These are phyloP conservation scores for Lacanobia oleracea DNA, from an alignment of 2,888 invertebrate genomes.

Conservation along the genomic window DNA sequence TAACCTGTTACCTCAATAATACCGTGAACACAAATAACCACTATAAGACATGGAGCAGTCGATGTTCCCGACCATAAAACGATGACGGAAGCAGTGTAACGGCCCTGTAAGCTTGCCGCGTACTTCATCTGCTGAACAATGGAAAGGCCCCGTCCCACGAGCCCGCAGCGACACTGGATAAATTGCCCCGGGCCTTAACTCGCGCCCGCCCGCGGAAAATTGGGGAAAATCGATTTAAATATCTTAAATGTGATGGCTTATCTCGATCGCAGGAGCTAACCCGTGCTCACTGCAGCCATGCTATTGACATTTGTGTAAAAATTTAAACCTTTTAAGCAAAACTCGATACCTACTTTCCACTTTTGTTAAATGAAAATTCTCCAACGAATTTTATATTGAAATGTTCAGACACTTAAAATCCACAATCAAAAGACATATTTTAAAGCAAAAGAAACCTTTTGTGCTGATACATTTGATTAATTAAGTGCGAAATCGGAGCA, in stretches of 20 bases:
- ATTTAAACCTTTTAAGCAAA: constrained; percentile 45
- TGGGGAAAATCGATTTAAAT: constrained; percentile 90
- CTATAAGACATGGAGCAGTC: constrained; percentile 62
- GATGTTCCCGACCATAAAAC: constrained; percentile 72
- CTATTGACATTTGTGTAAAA: constrained; percentile 67
- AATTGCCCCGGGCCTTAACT: constrained; percentile 87
- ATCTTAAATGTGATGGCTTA: constrained; percentile 89
- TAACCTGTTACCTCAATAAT: constrained; percentile 28
- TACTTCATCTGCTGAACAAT: constrained; percentile 90
- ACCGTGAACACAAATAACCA: constrained; percentile 32
- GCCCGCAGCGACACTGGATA: constrained; percentile 86
- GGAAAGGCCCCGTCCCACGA: constrained; percentile 79
- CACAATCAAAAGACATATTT: constrained; percentile 26
- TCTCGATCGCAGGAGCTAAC: constrained; percentile 84
- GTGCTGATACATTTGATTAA: constrained; percentile 54
- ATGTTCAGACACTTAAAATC: constrained; percentile 17
- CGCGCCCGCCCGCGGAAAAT: constrained; percentile 88
- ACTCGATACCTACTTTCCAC: constrained; percentile 16
- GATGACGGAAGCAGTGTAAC: constrained; percentile 83
- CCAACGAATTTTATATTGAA: constrained; percentile 6
- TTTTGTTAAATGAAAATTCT: constrained; percentile 8
- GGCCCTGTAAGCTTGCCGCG: constrained; percentile 82
- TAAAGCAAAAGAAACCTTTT: constrained; percentile 33
- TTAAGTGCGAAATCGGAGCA: constrained; percentile 54
- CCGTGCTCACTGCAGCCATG: constrained; percentile 68